Base-by-base conservation (phyloP, 2,888 invertebrate species). In the Litoditis marina region DNA sequence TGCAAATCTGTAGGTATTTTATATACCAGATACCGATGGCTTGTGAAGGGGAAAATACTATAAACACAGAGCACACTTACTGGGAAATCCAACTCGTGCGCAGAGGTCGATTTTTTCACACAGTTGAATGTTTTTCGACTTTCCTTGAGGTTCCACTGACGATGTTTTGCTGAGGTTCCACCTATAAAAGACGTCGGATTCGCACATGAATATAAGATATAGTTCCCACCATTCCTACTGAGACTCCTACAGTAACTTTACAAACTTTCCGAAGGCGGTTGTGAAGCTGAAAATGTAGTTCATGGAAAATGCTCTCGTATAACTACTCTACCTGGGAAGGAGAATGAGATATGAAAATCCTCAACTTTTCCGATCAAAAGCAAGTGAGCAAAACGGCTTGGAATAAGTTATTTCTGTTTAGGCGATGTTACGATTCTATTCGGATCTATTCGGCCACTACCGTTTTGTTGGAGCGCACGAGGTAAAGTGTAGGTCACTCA, bases 61-160 rank as follows among this genome's bases (percentile, higher is more conserved):
- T 42, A 6, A 11, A 5, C 8, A n/a, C n/a, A 32, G 30, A n/a
- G 8, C 6, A 32, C 32, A 42, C 60, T 46, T 53, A 80, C 80
- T 65, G 56, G 81, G 81, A 72, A 81, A 81, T 32, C 66, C 61
- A 16, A 79, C 62, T 53, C 81, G 60, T 8, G 80, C 73, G 32
- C 58, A 59, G 36, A 69, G 64, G 47, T 81, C 81, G 31, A 81
- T 53, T 39, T 65, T 50, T 63, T 81, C 81, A 36, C 76, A 74
- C 54, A 61, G 65, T 27, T 60, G 27, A 22, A 69, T 57, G 27
- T 69, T 69, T 44, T 52, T 50, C 5, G 68, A 68, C 34, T 69
- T 69, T 54, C 42, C 47, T 8, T 42, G 44, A 44, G 44, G 8
- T 16, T 39, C 49, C 22, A 36, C 16, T n/a, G 34, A n/a, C 30